Conservation (phyloP, 2,888 invertebrate genomes). For the Drosophila ustulata region DNA sequence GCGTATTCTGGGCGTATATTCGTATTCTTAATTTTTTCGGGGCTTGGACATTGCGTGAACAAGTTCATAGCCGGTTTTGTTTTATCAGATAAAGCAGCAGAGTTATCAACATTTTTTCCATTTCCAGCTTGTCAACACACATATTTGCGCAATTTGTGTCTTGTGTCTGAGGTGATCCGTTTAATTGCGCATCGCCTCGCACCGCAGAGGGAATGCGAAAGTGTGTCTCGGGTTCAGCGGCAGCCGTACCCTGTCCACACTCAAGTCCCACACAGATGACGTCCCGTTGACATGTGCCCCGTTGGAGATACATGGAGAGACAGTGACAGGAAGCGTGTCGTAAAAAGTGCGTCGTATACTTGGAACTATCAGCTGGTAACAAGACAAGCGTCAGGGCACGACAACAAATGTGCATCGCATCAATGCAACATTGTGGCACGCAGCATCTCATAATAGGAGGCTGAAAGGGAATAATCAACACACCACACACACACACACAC, state of each 20-base stretch:
- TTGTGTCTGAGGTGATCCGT: slow-evolving; percentile 36
- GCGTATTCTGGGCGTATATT: slow-evolving; percentile 9
- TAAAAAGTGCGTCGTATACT: slow-evolving; percentile 29
- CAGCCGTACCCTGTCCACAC: slow-evolving; percentile 51
- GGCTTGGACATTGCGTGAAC: slow-evolving; percentile 46
- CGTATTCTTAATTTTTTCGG: slow-evolving; percentile 8
- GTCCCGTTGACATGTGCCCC: slow-evolving; percentile 40
- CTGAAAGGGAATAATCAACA: slow-evolving; percentile 8
- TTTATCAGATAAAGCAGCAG: slow-evolving; percentile 22
- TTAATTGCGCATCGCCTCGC: slow-evolving; percentile 61
- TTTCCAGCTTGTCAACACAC: slow-evolving; percentile 36
- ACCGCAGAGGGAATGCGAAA: slow-evolving; percentile 27
- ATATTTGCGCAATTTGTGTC: slow-evolving; percentile 48
- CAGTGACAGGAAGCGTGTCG: slow-evolving; percentile 13
- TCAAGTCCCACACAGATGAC: slow-evolving; percentile 22
- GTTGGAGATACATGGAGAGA: slow-evolving; percentile 5
- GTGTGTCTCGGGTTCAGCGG: slow-evolving; percentile 52
- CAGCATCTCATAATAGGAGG: slow-evolving; percentile 4
- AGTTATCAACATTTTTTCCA: slow-evolving; percentile 42
- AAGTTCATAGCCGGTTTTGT: slow-evolving; percentile 22
- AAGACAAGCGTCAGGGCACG: background rate
- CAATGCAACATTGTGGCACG: slow-evolving; percentile 20
- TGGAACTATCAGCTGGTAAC: slow-evolving; percentile 1
- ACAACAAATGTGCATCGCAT: slow-evolving; percentile 19
- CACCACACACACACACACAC: slow-evolving; percentile 1